A percentile compares a stretch with the other conserved stretches of the same genome.
Evolutionary conservation across 37 sponge, comb jelly and placozoan genomes (phyloP).

Genomic region (Aplysina aerophoba): DNA sequence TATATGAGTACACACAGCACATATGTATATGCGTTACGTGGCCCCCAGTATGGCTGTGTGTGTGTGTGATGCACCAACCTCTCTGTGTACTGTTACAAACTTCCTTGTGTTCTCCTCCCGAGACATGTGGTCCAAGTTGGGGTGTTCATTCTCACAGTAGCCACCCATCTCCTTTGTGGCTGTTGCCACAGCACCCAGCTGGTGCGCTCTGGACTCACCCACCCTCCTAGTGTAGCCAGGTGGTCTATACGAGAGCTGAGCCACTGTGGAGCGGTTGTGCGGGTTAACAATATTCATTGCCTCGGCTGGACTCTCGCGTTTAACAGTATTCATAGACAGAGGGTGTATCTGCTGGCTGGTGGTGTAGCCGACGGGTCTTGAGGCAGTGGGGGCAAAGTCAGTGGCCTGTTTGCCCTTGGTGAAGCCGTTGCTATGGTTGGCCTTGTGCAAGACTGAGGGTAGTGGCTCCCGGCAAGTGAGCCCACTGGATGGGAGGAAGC

Average conservation of each 20-base stretch:
- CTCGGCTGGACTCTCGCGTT: background rate
- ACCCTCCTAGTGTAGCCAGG: background rate
- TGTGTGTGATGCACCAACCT: too few relatives aligned
- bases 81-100: too few relatives aligned
- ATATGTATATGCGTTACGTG: conserved; percentile 19
- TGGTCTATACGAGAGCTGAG: conserved; percentile 1
- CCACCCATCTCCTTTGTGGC: conserved; percentile 18
- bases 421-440: conserved; percentile 56
- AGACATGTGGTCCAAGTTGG: conserved; percentile 17
- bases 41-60: background rate
- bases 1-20: background rate
- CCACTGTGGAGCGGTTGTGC: background rate
- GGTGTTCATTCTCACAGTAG: conserved; percentile 19
- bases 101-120: background rate
- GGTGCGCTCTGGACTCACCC: background rate
- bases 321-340: conserved; percentile 10
- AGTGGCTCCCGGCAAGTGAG: conserved; percentile 48
- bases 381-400: background rate
- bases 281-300: conserved; percentile 29
- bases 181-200: conserved; percentile 4
- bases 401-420: conserved; percentile 53
- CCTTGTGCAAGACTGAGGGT: conserved; percentile 21
- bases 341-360: background rate
- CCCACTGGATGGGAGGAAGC: conserved; percentile 14
- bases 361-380: background rate